Conservation (phyloP, 1,140 invertebrate genomes). For the Trichoplusia ni region DNA sequence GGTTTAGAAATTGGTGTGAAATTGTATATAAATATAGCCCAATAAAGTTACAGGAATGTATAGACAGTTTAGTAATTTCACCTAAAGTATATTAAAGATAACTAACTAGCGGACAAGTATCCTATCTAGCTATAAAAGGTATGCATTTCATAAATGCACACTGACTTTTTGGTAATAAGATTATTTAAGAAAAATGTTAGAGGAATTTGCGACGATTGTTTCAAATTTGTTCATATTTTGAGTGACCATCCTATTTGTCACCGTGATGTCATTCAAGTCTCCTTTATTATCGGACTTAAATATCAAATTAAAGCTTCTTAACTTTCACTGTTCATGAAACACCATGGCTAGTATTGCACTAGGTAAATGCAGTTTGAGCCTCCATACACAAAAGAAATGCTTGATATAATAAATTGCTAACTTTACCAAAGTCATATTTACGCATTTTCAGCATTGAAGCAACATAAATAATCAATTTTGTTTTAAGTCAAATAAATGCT, state of each 20-base stretch:
- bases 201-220: slow-evolving; percentile 8
- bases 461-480: slow-evolving; percentile 42
- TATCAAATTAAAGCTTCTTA: slow-evolving; percentile 59
- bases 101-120: slow-evolving; percentile 54
- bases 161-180: slow-evolving; percentile 64
- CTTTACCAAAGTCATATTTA: slow-evolving; percentile 37
- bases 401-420: slow-evolving; percentile 32
- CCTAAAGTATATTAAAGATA: slow-evolving; percentile 43
- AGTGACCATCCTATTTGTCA: slow-evolving; percentile 35
- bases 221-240: slow-evolving; percentile 23
- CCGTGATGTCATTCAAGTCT: slow-evolving; percentile 34
- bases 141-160: slow-evolving; percentile 65
- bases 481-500: slow-evolving; percentile 81
- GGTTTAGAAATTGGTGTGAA: slow-evolving; percentile 43
- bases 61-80: slow-evolving; percentile 35
- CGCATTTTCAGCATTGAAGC: slow-evolving; percentile 42
- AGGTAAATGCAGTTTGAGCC: slow-evolving; percentile 37
- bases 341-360: slow-evolving; percentile 41
- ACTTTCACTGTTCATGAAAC: slow-evolving; percentile 32
- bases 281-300: slow-evolving; percentile 49
- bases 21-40: slow-evolving; percentile 39
- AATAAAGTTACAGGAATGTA: slow-evolving; percentile 61
- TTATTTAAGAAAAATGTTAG: slow-evolving; percentile 35
- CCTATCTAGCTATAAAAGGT: slow-evolving; percentile 54
- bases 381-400: slow-evolving; percentile 22